phyloP scores from a whole-genome alignment of 2,113 vertebrate species.

The Dendropsophus ebraccatus region DNA sequence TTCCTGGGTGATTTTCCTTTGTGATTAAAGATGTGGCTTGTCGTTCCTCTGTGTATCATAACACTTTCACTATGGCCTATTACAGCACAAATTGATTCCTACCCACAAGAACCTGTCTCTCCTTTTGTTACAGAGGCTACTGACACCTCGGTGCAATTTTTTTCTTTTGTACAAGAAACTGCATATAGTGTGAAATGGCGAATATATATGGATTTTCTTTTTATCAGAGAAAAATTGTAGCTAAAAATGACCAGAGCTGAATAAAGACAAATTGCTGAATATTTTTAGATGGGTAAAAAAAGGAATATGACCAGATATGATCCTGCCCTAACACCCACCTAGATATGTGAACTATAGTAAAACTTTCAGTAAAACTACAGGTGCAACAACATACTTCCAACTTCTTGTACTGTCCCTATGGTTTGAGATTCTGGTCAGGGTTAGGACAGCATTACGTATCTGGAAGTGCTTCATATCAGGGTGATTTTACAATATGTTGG shows the following conservation, averaged over 20 bases:
- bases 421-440: background rate
- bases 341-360: too few species aligned
- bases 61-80: conserved; percentile 44
- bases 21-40: conserved; percentile 51
- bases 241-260: background rate
- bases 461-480: background rate
- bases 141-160: background rate
- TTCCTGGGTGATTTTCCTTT: conserved; percentile 56
- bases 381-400: background rate
- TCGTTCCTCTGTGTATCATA: conserved; percentile 45
- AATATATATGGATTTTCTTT: background rate
- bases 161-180: background rate
- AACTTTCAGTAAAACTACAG: background rate
- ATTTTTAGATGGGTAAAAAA: background rate
- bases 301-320: background rate
- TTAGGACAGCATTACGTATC: background rate
- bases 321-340: background rate
- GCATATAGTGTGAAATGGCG: background rate
- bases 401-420: background rate
- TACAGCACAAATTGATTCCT: conserved; percentile 50
- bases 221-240: background rate
- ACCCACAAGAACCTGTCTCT: conserved; percentile 27
- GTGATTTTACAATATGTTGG: background rate
- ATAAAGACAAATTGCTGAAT: background rate
- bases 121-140: conserved; percentile 34